phyloP scores from a whole-genome alignment of 2,113 vertebrate genomes.

The Sorex araneus region DNA sequence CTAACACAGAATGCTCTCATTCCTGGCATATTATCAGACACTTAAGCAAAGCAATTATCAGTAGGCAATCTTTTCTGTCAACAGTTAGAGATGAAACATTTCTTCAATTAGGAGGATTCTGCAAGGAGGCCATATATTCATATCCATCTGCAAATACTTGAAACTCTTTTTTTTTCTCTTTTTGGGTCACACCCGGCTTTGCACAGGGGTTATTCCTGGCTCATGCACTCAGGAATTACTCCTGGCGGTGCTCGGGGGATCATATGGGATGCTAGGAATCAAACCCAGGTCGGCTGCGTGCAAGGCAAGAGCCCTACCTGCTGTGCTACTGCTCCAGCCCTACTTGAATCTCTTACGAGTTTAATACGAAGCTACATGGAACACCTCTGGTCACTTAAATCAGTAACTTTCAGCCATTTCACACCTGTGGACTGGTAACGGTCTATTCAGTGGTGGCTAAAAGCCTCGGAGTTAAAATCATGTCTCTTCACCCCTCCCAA shows the following conservation, averaged over 20 bases:
- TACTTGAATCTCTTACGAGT: constrained; percentile 76
- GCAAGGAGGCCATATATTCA: constrained; percentile 75
- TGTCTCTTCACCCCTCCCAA: neutral
- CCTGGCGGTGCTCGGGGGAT: too few relatives aligned
- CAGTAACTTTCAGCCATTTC: neutral
- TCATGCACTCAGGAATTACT: too few relatives aligned
- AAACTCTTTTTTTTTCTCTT: too few relatives aligned
- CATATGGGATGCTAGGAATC: too few relatives aligned
- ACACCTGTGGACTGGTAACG: too few relatives aligned
- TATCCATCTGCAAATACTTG: constrained; percentile 82
- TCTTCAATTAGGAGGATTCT: constrained; percentile 86
- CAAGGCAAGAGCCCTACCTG: too few relatives aligned
- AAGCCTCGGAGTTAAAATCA: neutral
- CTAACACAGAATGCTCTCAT: constrained; percentile 90
- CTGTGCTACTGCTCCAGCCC: too few relatives aligned
- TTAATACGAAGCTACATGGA: constrained; percentile 68
- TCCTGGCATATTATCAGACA: constrained; percentile 91
- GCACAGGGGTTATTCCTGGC: too few relatives aligned
- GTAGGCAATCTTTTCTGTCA: constrained; percentile 89
- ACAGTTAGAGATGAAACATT: constrained; percentile 88
- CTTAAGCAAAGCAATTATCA: constrained; percentile 92
- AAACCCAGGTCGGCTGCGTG: too few relatives aligned
- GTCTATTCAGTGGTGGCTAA: too few relatives aligned
- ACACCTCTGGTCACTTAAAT: constrained; percentile 52
- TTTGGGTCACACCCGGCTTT: too few relatives aligned